phyloP scores from a whole-genome alignment of 1,140 invertebrate genomes.

The Drosophila mojavensis region DNA sequence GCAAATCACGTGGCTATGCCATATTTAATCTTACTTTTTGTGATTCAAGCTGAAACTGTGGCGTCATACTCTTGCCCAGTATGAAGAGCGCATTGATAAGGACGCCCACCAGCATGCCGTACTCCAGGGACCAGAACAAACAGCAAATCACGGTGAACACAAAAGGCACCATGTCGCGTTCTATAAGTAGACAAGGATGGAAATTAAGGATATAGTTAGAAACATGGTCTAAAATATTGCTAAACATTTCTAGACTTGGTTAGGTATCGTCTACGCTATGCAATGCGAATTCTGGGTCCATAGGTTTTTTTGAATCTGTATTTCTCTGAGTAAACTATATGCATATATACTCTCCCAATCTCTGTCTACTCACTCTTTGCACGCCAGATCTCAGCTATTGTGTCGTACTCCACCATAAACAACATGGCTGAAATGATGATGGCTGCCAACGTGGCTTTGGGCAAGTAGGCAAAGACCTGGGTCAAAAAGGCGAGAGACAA shows the following conservation, averaged over 20 bases:
- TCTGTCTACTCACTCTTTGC: slow-evolving; percentile 89
- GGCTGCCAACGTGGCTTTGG: slow-evolving; percentile 90
- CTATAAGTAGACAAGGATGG: slow-evolving; percentile 85
- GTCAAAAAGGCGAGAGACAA: slow-evolving; percentile 89
- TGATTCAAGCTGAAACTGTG: slow-evolving; percentile 87
- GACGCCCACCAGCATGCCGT: slow-evolving; percentile 93
- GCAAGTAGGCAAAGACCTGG: slow-evolving; percentile 90
- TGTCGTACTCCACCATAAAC: slow-evolving; percentile 91
- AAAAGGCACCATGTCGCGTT: slow-evolving; percentile 90
- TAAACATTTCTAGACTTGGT: too few relatives aligned
- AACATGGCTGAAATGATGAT: slow-evolving; percentile 92
- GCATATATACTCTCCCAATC: too few relatives aligned
- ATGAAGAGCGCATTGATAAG: slow-evolving; percentile 90
- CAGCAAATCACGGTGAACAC: slow-evolving; percentile 90
- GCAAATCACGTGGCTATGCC: neutral
- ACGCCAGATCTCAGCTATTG: slow-evolving; percentile 91
- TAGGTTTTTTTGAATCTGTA: too few relatives aligned
- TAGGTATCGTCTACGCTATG: too few relatives aligned
- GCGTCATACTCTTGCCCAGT: slow-evolving; percentile 91
- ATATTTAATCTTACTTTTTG: slow-evolving; percentile 84
- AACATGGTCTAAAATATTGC: too few relatives aligned
- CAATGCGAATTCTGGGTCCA: too few relatives aligned
- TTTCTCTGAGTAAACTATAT: too few relatives aligned
- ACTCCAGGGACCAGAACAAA: slow-evolving; percentile 90
- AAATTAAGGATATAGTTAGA: neutral